Percentiles rank a stretch among this genome's conserved stretches.
Evolutionary conservation across 2,888 invertebrate species (phyloP).

Genomic region (Brachyopa scutellaris): DNA sequence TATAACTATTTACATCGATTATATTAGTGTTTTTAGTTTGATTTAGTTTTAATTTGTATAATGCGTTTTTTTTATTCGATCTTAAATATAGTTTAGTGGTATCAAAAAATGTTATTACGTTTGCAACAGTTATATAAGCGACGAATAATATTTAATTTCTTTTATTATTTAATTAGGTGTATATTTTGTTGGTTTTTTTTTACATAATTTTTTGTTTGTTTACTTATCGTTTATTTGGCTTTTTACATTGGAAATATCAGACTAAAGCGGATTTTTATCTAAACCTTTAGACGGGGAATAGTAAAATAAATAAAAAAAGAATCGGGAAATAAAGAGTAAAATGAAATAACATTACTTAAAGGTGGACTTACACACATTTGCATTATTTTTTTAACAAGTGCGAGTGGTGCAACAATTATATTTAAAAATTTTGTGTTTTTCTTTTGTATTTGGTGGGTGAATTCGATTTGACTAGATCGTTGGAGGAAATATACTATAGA

Average conservation of each 20-base stretch:
- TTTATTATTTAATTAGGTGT: background rate
- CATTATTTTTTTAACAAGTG: conserved; percentile 70
- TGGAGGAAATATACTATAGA: no score
- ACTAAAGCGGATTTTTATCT: conserved; percentile 36
- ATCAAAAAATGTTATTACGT: conserved; percentile 58
- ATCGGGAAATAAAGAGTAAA: background rate
- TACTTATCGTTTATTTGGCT: conserved; percentile 69
- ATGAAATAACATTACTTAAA: background rate
- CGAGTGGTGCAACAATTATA: conserved; percentile 48
- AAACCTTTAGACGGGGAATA: background rate
- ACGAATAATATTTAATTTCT: conserved; percentile 30
- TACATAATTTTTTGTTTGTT: conserved; percentile 32
- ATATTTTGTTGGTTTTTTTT: conserved; percentile 26
- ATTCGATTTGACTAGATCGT: background rate
- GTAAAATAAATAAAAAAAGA: background rate
- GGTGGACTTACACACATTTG: conserved; percentile 50
- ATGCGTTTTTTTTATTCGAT: conserved; percentile 24
- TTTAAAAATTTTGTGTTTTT: conserved; percentile 23
- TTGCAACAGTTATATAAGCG: conserved; percentile 61
- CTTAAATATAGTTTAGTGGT: conserved; percentile 62
- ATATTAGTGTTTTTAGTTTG: conserved; percentile 27
- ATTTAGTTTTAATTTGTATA: conserved; percentile 42
- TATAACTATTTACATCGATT: conserved; percentile 64
- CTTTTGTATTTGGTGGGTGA: background rate
- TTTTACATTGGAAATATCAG: conserved; percentile 57